Evolutionary conservation across 2,113 vertebrate species (phyloP).

Genomic region (Excalfactoria chinensis): DNA sequence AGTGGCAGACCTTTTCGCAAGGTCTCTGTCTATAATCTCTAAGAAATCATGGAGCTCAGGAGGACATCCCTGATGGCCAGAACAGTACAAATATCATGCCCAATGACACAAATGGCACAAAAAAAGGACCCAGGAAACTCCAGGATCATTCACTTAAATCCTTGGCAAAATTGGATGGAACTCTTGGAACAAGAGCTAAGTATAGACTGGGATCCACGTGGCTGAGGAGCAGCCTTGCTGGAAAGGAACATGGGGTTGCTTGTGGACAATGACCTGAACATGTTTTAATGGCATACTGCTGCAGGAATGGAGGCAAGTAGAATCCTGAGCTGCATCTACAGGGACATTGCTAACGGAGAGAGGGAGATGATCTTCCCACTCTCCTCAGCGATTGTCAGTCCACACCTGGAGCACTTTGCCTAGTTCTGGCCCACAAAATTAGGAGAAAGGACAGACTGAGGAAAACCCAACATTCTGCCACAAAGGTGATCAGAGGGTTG

Average conservation of each 20-base stretch:
- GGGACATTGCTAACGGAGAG: not conserved
- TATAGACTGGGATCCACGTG: not conserved
- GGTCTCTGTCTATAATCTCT: not conserved
- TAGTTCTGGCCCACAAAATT: not conserved
- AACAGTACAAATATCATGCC: not conserved
- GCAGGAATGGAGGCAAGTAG: not conserved
- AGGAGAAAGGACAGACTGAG: not conserved
- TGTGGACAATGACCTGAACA: not conserved
- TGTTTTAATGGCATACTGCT: fast-evolving
- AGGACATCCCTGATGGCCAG: not conserved
- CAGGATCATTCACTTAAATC: not conserved
- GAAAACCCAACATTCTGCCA: not conserved
- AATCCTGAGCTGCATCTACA: not conserved
- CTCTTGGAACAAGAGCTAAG: not conserved
- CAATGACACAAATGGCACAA: not conserved
- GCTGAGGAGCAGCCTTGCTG: not conserved
- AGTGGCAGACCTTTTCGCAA: not conserved
- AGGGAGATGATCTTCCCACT: not conserved
- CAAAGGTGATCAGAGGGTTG: not conserved
- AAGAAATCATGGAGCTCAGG: not conserved
- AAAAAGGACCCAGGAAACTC: not conserved
- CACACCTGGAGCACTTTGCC: not conserved
- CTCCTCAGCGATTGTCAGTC: fast-evolving
- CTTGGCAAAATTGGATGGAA: not conserved
- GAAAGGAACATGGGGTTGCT: not conserved